These are phyloP conservation scores for Cervus canadensis DNA, from an alignment of 2,113 vertebrate genomes.

Conservation along the genomic window DNA sequence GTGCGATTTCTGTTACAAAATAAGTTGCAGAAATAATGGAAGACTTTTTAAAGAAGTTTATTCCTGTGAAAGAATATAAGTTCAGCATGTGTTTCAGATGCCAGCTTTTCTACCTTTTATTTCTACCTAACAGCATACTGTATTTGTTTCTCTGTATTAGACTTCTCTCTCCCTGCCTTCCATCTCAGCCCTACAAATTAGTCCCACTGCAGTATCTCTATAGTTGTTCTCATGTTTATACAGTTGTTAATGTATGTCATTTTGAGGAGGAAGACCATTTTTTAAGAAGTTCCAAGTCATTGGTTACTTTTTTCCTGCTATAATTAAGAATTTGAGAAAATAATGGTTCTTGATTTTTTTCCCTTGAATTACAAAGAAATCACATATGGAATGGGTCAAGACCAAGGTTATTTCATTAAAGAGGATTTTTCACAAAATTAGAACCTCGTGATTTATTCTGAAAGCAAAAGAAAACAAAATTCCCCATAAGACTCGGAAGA, in stretches of 20 bases:
- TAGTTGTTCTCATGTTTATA: neutral
- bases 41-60: neutral
- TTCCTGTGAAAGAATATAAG: neutral
- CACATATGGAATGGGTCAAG: neutral
- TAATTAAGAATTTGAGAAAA: slow-evolving; percentile 38
- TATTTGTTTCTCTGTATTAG: neutral
- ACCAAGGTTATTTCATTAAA: slow-evolving; percentile 28
- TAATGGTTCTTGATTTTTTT: slow-evolving; percentile 32
- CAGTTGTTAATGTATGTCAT: neutral
- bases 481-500: neutral
- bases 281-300: neutral
- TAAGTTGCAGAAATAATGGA: slow-evolving; percentile 10
- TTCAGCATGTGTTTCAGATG: neutral
- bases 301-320: slow-evolving; percentile 34
- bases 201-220: neutral
- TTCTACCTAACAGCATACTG: neutral
- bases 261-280: slow-evolving; percentile 28
- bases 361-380: slow-evolving; percentile 36
- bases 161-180: neutral
- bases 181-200: neutral
- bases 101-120: neutral
- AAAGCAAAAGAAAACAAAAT: neutral
- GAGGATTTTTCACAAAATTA: slow-evolving; percentile 18
- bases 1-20: slow-evolving; percentile 21
- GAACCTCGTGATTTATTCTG: slow-evolving; percentile 12